Evolutionary conservation across 2,888 invertebrate species (phyloP).

Genomic region (Dryococelus australis): DNA sequence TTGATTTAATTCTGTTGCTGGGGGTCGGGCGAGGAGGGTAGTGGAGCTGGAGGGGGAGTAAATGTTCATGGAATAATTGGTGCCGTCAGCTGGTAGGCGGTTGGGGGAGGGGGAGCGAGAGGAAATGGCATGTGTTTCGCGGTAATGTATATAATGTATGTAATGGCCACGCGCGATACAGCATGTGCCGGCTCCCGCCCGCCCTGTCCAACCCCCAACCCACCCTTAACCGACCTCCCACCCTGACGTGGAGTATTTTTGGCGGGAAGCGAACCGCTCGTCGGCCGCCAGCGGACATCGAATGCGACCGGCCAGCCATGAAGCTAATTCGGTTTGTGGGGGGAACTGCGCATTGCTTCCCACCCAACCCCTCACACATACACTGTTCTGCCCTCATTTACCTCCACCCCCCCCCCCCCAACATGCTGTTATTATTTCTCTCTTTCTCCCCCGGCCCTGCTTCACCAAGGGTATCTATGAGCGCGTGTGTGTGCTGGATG

Average conservation of each 20-base stretch:
- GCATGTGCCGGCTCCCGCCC: conserved; percentile 1
- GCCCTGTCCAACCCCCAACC: neutral
- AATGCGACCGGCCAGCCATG: conserved; percentile 9
- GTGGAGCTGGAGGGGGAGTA: neutral
- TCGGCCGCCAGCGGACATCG: conserved; percentile 1
- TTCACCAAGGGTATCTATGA: neutral
- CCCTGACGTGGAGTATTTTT: neutral
- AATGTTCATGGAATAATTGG: conserved; percentile 16
- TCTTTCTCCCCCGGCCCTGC: neutral
- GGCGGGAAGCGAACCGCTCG: conserved; percentile 16
- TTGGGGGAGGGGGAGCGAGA: neutral
- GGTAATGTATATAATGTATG: conserved; percentile 16
- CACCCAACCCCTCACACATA: neutral
- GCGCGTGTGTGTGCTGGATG: neutral
- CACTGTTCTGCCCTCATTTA: neutral
- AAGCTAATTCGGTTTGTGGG: conserved; percentile 3
- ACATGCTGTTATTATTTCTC: neutral
- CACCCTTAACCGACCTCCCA: neutral
- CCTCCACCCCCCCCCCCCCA: neutral
- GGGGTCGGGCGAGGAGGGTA: neutral
- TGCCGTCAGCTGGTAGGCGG: neutral
- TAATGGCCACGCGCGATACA: neutral
- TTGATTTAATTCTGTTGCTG: neutral
- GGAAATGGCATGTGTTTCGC: conserved; percentile 6
- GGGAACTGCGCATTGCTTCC: neutral